phyloP scores from a whole-genome alignment of 2,113 vertebrate genomes.

The Ictalurus punctatus region DNA sequence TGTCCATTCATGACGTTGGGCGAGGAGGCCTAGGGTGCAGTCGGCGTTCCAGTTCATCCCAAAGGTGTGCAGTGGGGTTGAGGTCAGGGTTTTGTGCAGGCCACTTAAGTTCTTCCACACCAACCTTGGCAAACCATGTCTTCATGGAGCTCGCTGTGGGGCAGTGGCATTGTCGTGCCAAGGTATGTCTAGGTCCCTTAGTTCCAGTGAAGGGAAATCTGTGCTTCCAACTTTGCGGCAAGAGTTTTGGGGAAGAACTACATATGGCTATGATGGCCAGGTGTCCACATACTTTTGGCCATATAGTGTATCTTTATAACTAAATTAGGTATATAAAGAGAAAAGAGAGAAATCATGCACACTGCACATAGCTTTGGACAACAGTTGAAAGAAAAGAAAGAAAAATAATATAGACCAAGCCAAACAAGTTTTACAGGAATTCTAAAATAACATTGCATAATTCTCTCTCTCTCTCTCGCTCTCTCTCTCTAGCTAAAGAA shows the following conservation, averaged over 20 bases:
- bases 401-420: not conserved
- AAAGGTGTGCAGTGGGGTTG: not conserved
- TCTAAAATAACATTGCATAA: not conserved
- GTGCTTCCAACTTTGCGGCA: not conserved
- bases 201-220: not conserved
- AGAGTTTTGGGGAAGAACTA: too few relatives aligned
- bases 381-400: not conserved
- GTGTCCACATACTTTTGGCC: not conserved
- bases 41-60: not conserved
- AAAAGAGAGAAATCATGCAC: not conserved
- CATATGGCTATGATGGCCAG: not conserved
- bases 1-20: not conserved
- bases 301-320: not conserved
- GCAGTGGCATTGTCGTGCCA: not conserved
- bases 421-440: not conserved
- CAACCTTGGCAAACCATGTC: not conserved
- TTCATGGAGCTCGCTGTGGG: not conserved
- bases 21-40: not conserved
- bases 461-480: not conserved
- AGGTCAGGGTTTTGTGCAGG: not conserved
- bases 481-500: slow-evolving; percentile 15
- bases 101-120: not conserved
- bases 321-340: not conserved
- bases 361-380: not conserved
- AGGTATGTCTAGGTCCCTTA: not conserved